Evolutionary conservation across 1,140 invertebrate species (phyloP), one percentile per base, ranked within the genome.

Genomic region (Cepaea nemoralis): DNA sequence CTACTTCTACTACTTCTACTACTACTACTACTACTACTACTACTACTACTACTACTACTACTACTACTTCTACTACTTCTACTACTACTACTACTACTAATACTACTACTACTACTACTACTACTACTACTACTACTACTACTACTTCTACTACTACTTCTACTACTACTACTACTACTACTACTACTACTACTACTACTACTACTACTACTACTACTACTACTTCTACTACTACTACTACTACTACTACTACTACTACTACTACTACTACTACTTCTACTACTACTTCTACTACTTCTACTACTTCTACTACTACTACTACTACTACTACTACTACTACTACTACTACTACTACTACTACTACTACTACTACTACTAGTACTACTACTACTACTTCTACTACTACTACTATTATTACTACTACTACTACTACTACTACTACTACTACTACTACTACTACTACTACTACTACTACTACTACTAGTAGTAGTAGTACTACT

Each of bases 311-410:
- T 79, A 79, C 77, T 79, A 79, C 77, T 79, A 79, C 63, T 79
- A 69, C 77, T 79, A 79, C 77, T 79, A 79, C 77, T 79, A 79
- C 77, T 79, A 79, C 77, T 79, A 79, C 77, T 79, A 79, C 77
- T 79, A 79, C 77, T 79, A 79, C 77, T 79, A 79, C 77, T 79
- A 79, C 77, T 79, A 79, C 77, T 79, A 69, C 77, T 79, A 79
- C 77, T 79, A 79, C 77, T 79, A 79, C 77, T 79, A 79, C 77
- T 79, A 70, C 77, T 69, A 45, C 77, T 69, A 45, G n/a, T n/a
- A n/a, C n/a, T n/a, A n/a, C n/a, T n/a, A n/a, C n/a, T n/a, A n/a
- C n/a, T n/a, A n/a, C n/a, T n/a, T n/a, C n/a, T n/a, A n/a, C n/a
- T n/a, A n/a, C n/a, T n/a, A n/a, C n/a, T n/a, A n/a, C n/a, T n/a